A percentile compares a stretch with the other conserved stretches of the same genome.
phyloP scores from a whole-genome alignment of 2,888 invertebrate genomes.

The Thalpophila matura region DNA sequence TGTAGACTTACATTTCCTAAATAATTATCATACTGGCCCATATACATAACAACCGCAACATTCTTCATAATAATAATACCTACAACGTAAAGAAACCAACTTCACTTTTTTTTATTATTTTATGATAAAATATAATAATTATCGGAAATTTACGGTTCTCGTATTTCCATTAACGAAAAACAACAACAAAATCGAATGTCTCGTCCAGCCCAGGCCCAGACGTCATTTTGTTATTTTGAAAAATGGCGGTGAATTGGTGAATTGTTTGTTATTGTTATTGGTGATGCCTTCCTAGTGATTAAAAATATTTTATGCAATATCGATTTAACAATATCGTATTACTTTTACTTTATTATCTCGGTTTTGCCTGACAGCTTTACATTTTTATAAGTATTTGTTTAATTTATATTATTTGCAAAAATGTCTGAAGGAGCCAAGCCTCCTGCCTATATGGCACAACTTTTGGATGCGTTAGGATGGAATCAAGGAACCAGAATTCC shows the following conservation, averaged over 20 bases:
- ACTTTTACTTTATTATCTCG: constrained; percentile 23
- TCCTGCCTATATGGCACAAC: constrained; percentile 90
- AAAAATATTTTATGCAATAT: constrained; percentile 57
- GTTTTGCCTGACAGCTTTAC: constrained; percentile 41
- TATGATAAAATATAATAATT: neutral
- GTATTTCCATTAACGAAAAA: neutral
- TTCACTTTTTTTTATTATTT: too few relatives aligned
- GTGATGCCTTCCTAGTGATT: constrained; percentile 47
- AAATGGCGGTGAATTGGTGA: constrained; percentile 71
- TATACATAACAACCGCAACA: too few relatives aligned
- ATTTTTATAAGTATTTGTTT: constrained; percentile 37
- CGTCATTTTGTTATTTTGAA: constrained; percentile 70
- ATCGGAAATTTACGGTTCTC: constrained; percentile 27
- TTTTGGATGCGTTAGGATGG: constrained; percentile 94
- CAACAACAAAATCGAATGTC: neutral
- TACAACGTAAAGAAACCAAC: too few relatives aligned
- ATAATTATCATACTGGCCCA: too few relatives aligned
- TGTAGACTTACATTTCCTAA: too few relatives aligned
- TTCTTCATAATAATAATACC: too few relatives aligned
- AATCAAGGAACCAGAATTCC: constrained; percentile 95
- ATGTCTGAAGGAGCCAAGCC: constrained; percentile 76
- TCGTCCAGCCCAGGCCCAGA: constrained; percentile 2
- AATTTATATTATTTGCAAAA: constrained; percentile 29
- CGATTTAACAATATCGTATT: constrained; percentile 59
- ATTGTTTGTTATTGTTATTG: constrained; percentile 58